Percentiles rank a stretch among this genome's conserved stretches.
phyloP scores from a whole-genome alignment of 1,140 invertebrate genomes.

The Planococcus citri region DNA sequence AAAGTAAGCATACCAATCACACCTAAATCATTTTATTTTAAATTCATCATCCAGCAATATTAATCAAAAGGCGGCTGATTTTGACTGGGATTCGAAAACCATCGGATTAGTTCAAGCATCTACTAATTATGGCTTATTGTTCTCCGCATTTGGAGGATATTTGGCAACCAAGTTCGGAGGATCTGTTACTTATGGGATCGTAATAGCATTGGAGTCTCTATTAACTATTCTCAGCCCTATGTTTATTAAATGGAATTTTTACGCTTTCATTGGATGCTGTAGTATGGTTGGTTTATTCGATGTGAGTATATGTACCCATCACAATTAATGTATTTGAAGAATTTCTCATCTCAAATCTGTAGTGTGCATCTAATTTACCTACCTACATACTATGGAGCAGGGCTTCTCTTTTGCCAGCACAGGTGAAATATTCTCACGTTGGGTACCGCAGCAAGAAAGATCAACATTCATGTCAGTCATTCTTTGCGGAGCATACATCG shows the following conservation, averaged over 20 bases:
- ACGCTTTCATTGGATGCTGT: no score
- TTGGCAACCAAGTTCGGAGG: slow-evolving; percentile 41
- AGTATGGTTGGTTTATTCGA: no score
- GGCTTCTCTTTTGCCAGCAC: slow-evolving; percentile 44
- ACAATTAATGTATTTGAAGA: no score
- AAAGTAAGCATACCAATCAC: not conserved
- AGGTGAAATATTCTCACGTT: slow-evolving; percentile 66
- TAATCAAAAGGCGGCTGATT: no score
- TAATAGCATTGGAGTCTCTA: not conserved
- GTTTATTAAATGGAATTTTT: no score
- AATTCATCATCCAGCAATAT: no score
- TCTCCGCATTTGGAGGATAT: slow-evolving; percentile 45
- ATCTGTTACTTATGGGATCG: slow-evolving; percentile 33
- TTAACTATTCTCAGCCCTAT: no score
- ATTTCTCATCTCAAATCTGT: no score
- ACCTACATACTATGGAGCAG: no score
- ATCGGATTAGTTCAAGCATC: slow-evolving; percentile 44
- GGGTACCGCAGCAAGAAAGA: slow-evolving; percentile 71
- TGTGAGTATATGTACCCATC: no score
- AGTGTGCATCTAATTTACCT: no score
- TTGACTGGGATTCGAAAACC: slow-evolving; percentile 41
- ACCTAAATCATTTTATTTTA: no score
- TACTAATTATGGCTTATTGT: slow-evolving; percentile 56
- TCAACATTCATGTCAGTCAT: slow-evolving; percentile 60
- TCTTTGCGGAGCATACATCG: slow-evolving; percentile 53